Evolutionary conservation across 2,888 invertebrate species (phyloP).

Genomic region (Polymixis flavicincta): DNA sequence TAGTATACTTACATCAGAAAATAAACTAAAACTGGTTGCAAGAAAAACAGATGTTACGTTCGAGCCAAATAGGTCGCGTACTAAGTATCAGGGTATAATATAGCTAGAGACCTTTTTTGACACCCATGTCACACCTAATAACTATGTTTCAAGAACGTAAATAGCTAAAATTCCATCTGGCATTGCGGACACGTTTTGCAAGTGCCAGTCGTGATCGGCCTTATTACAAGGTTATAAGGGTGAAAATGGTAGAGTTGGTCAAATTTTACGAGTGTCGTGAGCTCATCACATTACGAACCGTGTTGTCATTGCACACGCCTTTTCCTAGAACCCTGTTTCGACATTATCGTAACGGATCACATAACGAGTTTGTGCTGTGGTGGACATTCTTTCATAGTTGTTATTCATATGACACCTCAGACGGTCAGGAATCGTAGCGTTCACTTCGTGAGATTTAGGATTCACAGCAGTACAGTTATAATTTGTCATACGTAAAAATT

Average conservation of each 20-base stretch:
- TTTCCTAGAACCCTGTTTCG: slow-evolving; percentile 68
- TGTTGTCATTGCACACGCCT: slow-evolving; percentile 71
- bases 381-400: slow-evolving; percentile 55
- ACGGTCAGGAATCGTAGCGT: slow-evolving; percentile 45
- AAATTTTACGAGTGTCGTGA: slow-evolving; percentile 51
- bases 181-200: slow-evolving; percentile 64
- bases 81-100: background rate
- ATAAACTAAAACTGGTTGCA: slow-evolving; percentile 25
- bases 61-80: slow-evolving; percentile 50
- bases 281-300: slow-evolving; percentile 64
- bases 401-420: slow-evolving; percentile 62
- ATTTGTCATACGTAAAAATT: slow-evolving; percentile 1
- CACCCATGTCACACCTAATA: slow-evolving; percentile 49
- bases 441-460: slow-evolving; percentile 52
- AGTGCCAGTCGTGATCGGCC: slow-evolving; percentile 17
- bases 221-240: slow-evolving; percentile 48
- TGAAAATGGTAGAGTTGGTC: slow-evolving; percentile 32
- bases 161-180: slow-evolving; percentile 61
- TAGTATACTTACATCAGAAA: slow-evolving; percentile 32
- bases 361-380: slow-evolving; percentile 62
- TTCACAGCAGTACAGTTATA: slow-evolving; percentile 21
- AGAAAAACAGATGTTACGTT: slow-evolving; percentile 41
- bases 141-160: slow-evolving; percentile 60
- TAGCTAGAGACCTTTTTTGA: slow-evolving; percentile 39
- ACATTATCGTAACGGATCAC: slow-evolving; percentile 67